These are phyloP conservation scores for Teleogryllus oceanicus DNA, from an alignment of 2,888 invertebrate species.

Conservation along the genomic window DNA sequence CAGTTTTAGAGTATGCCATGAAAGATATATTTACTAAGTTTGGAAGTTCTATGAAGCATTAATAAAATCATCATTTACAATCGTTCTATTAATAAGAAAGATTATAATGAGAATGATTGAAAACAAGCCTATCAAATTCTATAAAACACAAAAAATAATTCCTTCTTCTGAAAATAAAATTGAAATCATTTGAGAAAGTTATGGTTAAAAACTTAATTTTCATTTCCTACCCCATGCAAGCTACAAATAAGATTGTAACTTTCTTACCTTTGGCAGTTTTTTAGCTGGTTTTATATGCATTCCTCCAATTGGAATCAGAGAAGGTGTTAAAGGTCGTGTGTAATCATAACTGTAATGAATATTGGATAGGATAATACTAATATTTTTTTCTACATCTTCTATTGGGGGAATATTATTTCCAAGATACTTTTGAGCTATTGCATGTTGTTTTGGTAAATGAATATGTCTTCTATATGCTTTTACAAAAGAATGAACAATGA, in stretches of 20 bases:
- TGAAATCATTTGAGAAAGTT: too few relatives aligned
- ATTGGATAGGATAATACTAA: slow-evolving; percentile 49
- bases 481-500: slow-evolving; percentile 25
- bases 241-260: not conserved
- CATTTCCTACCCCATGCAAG: too few relatives aligned
- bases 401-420: slow-evolving; percentile 37
- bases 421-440: slow-evolving; percentile 35
- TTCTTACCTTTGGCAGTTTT: slow-evolving; percentile 47
- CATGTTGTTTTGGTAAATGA: slow-evolving; percentile 29
- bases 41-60: too few relatives aligned
- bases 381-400: slow-evolving; percentile 50
- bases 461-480: not conserved
- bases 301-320: slow-evolving; percentile 48
- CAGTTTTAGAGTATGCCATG: too few relatives aligned
- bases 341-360: slow-evolving; percentile 42
- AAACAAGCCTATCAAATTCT: too few relatives aligned
- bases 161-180: too few relatives aligned
- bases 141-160: too few relatives aligned
- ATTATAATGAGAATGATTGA: too few relatives aligned
- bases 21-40: too few relatives aligned
- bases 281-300: slow-evolving; percentile 47
- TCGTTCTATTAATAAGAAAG: too few relatives aligned
- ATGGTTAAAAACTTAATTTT: too few relatives aligned
- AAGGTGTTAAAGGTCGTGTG: slow-evolving; percentile 47
- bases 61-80: too few relatives aligned